Base-by-base conservation (phyloP, 2,113 vertebrate species). In the Mohoua ochrocephala region DNA sequence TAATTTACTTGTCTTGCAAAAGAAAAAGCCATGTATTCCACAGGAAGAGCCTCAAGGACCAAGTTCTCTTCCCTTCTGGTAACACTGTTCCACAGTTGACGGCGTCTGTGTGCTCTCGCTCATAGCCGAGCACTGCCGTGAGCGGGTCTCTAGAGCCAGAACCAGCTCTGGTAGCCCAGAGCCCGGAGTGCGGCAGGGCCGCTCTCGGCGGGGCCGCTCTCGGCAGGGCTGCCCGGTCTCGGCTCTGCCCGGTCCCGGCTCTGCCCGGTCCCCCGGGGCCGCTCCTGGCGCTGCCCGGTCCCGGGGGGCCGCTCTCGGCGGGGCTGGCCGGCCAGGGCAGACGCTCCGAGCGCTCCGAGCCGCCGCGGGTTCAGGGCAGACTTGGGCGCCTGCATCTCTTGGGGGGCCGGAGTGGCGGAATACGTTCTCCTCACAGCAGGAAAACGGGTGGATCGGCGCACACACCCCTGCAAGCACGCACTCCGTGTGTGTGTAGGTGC, bases 381-480 rank as follows among this genome's bases (percentile, higher is more conserved):
- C 13, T 20, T 12, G 18, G 8, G 1, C 7, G 11, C 21, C 18
- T 2, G 74, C 24, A 1, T 31, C 28, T 15, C 64, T 16, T 0
- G 10, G n/a, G 0, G 10, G 33, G 18, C 6, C 1, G 13, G 33
- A 41, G 27, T 2, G 27, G 7, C 0, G 9, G 39, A 28, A 52
- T 11, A 0, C 5, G 4, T 1, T 15, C 60, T 24, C 17, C 7
- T 15, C 9, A 1, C 13, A 37, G 49, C 47, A 3, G 53, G 52
- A 11, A 8, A 11, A 16, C 3, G 9, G n/a, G 10, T 1, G 6
- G 30, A 3, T 3, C 7, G n/a, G 41, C 3, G 19, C 41, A 3
- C 19, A 5, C 0, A 0, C 4, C 12, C 10, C 28, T 14, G 2
- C 8, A 7, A 1, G 17, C 26, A 1, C 24, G 22, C 47, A 52